Evolutionary conservation across 1,140 invertebrate species (phyloP).

Genomic region (Drosophila prosaltans): DNA sequence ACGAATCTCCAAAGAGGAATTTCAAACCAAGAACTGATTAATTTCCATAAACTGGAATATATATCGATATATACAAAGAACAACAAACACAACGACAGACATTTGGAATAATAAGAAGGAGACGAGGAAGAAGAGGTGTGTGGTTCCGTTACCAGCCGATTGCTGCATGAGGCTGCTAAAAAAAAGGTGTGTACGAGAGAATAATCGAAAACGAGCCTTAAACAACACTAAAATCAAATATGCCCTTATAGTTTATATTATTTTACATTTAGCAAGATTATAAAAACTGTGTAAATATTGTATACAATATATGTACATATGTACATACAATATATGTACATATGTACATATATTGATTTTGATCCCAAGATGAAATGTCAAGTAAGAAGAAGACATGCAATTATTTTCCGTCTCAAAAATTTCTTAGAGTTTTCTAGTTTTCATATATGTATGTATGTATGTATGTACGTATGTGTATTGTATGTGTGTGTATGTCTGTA

Average conservation of each 20-base stretch:
- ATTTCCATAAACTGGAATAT: constrained; percentile 23
- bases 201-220: background rate
- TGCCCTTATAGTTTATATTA: background rate
- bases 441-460: constrained; percentile 39
- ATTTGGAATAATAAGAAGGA: constrained; percentile 20
- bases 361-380: background rate
- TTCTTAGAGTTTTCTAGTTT: constrained; percentile 9
- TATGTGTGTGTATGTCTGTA: constrained; percentile 32
- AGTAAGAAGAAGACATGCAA: constrained; percentile 5
- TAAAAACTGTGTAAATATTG: background rate
- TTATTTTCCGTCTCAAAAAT: background rate
- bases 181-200: constrained; percentile 65
- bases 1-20: constrained; percentile 49
- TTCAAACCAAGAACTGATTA: constrained; percentile 37
- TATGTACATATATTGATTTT: constrained; percentile 15
- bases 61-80: constrained; percentile 31
- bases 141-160: constrained; percentile 54
- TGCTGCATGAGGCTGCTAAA: constrained; percentile 76
- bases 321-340: background rate
- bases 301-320: background rate
- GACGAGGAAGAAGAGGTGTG: constrained; percentile 27
- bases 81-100: constrained; percentile 45
- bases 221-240: constrained; percentile 5
- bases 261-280: background rate
- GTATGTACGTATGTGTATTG: constrained; percentile 18